These are phyloP conservation scores for Lasioglossum albipes DNA, from an alignment of 1,140 invertebrate species.

Conservation along the genomic window DNA sequence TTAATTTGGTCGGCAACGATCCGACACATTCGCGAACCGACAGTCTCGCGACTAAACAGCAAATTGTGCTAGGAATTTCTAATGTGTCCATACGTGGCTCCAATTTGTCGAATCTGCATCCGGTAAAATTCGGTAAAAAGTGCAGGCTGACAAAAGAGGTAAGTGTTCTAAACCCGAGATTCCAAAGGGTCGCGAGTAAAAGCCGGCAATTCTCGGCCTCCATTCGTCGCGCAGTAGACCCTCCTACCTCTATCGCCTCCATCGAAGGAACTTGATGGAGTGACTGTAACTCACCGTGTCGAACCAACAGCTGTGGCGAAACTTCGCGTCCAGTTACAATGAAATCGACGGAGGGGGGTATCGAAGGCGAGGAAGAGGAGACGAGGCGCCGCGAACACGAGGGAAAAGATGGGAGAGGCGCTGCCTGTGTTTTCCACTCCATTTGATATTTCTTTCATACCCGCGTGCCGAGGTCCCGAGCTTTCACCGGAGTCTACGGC, in stretches of 20 bases:
- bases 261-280: constrained; percentile 43
- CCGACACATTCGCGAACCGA: too few species aligned
- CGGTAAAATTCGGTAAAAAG: not conserved
- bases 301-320: constrained; percentile 54
- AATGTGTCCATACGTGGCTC: too few species aligned
- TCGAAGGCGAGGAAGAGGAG: not conserved
- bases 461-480: constrained; percentile 38
- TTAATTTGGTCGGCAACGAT: too few species aligned
- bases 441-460: constrained; percentile 67
- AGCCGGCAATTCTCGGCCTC: constrained; percentile 44
- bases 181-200: constrained; percentile 44
- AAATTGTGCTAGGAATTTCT: too few species aligned
- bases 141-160: not conserved
- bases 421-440: constrained; percentile 65
- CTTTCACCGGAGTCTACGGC: constrained; percentile 21
- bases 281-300: constrained; percentile 54
- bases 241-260: not conserved
- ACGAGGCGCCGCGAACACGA: not conserved
- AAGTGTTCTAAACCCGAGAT: constrained; percentile 37
- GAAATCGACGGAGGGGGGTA: constrained; percentile 21
- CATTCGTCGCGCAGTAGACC: not conserved
- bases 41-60: too few species aligned
- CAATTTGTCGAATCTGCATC: too few species aligned
- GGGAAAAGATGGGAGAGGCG: constrained; percentile 20
- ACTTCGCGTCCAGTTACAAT: constrained; percentile 56